Conservation (phyloP, 2,888 invertebrate species). For the Idaea biselata region DNA sequence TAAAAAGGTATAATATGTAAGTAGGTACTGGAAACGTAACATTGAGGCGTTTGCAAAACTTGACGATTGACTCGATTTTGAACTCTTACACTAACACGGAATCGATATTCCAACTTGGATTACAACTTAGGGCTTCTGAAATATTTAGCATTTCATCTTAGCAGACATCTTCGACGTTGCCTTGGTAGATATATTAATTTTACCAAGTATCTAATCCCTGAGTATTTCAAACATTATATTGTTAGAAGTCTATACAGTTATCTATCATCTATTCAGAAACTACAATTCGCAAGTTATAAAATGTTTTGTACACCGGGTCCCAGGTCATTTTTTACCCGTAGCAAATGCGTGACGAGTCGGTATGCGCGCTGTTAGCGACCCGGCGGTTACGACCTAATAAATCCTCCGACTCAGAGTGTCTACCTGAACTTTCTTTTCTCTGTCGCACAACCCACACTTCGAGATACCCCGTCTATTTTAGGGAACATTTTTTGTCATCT, state of each 20-base stretch:
- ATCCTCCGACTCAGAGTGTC: slow-evolving; percentile 61
- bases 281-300: not conserved
- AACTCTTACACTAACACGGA: no score
- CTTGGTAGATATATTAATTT: no score
- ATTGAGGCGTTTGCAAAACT: no score
- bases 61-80: no score
- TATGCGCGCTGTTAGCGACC: slow-evolving; percentile 56
- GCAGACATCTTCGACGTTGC: no score
- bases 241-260: no score
- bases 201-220: no score
- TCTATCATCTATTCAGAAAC: not conserved
- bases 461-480: slow-evolving; percentile 47
- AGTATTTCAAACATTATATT: not conserved
- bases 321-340: not conserved
- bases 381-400: slow-evolving; percentile 77
- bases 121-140: no score
- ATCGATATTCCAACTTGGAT: no score
- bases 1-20: no score
- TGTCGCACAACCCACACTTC: slow-evolving; percentile 60
- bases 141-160: no score
- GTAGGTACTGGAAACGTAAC: no score
- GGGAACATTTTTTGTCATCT: slow-evolving; percentile 48
- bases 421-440: slow-evolving; percentile 78
- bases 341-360: slow-evolving; percentile 46
- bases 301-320: not conserved